Conservation (phyloP, 30 jellyfish, hydroid and myxozoan species). For the Haliclystus octoradiatus region DNA sequence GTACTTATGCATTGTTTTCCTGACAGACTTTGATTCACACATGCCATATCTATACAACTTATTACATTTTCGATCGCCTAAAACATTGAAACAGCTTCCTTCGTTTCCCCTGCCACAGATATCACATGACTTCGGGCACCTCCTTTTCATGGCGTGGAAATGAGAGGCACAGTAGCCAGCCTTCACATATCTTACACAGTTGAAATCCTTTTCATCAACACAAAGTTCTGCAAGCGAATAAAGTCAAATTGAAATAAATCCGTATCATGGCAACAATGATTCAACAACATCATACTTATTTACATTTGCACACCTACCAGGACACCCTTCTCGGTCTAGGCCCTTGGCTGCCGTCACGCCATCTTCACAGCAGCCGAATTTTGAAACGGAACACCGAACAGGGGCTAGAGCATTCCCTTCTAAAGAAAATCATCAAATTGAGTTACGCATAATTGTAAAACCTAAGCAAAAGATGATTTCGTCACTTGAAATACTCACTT, state of each 20-base stretch:
- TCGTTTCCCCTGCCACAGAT: constrained; percentile 42
- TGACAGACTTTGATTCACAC: constrained; percentile 8
- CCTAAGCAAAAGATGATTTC: too few relatives aligned
- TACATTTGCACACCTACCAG: constrained; percentile 25
- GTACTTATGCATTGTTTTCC: constrained; percentile 13
- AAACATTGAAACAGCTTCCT: constrained; percentile 25
- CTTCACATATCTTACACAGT: not conserved
- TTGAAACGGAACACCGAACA: constrained; percentile 11
- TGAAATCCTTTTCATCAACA: not conserved
- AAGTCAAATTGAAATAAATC: not conserved
- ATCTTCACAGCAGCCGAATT: constrained; percentile 61
- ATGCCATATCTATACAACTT: constrained; percentile 10
- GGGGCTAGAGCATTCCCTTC: not conserved
- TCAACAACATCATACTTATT: too few relatives aligned
- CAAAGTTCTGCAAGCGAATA: not conserved
- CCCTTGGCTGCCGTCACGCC: constrained; percentile 57
- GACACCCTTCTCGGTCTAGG: constrained; percentile 35
- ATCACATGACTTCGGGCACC: constrained; percentile 43
- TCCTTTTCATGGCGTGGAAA: constrained; percentile 9
- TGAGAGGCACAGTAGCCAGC: not conserved
- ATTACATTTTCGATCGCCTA: constrained; percentile 27
- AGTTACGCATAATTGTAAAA: too few relatives aligned
- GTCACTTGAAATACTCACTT: too few relatives aligned
- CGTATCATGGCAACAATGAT: not conserved
- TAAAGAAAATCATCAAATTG: not conserved